phyloP scores from a whole-genome alignment of 2,797 vertebrate genomes.

The Manis crassicaudata region DNA sequence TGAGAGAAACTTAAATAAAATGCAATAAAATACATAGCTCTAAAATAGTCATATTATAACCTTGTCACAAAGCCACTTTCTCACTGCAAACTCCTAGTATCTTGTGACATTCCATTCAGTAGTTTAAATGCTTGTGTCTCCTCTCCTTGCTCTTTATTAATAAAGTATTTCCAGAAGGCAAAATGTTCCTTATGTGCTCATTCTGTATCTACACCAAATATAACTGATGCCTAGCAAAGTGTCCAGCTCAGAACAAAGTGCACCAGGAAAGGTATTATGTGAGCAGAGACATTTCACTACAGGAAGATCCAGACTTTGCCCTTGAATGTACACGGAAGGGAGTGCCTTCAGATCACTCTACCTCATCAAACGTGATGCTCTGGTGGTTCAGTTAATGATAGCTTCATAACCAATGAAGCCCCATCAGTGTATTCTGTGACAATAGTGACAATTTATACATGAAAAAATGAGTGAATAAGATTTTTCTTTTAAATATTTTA shows the following conservation, averaged over 20 bases:
- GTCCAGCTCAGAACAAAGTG: not conserved
- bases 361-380: not conserved
- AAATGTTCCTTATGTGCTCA: not conserved
- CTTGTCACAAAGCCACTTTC: not conserved
- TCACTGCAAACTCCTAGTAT: not conserved
- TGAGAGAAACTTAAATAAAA: not conserved
- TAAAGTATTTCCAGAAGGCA: conserved; percentile 17
- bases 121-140: not conserved
- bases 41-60: not conserved
- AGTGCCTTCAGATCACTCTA: not conserved
- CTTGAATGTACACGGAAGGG: not conserved
- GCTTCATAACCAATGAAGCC: not conserved
- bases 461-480: not conserved
- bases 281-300: not conserved
- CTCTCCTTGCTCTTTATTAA: not conserved
- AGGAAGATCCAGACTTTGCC: not conserved
- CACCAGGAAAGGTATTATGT: not conserved
- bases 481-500: not conserved
- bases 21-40: not conserved
- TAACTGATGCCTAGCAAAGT: not conserved
- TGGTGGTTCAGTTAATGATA: not conserved
- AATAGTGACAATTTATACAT: not conserved
- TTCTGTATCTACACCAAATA: not conserved
- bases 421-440: not conserved
- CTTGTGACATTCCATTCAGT: not conserved